Base-by-base conservation (phyloP, 2,113 vertebrate species). In the Meleagris gallopavo region DNA sequence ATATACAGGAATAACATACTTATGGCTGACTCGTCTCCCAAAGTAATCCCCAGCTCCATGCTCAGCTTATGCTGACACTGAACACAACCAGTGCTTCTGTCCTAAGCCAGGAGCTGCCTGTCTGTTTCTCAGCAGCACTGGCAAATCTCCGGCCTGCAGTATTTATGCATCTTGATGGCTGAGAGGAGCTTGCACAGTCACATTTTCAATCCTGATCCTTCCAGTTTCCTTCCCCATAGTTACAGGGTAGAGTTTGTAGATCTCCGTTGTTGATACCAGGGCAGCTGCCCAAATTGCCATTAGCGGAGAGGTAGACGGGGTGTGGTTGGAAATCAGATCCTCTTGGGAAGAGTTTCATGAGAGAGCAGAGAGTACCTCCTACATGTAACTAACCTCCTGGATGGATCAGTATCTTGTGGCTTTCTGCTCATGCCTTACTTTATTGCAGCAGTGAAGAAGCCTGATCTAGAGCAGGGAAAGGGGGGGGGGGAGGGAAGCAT, bases 271-370 rank as follows among this genome's bases (percentile, higher is more conserved):
- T 97, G 96, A 96, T 97, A 95, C 80, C 92, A 13, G 91, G 96
- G 96, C 96, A 97, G 94, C 94, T 95, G 93, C 96, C 94, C 96
- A 97, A 97, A 97, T 96, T 97, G 96, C 96, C 93, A 95, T 95
- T 78, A 96, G 95, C 94, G 9, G 93, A 45, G 92, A 95, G 95
- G 94, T 75, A 95, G 95, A 96, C 86, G 61, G 95, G 96, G 96
- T 95, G 96, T 94, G 96, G 96, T 6, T 95, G 94, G 96, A 97
- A 97, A 97, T 97, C 93, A 97, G 95, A 96, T 97, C 93, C 91
- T 97, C 95, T 96, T 95, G 95, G 96, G 93, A 97, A 97, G 95
- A 95, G 93, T 95, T 90, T 96, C 96, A 97, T 96, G 94, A 96
- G 96, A 95, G 95, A 96, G 95, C 54, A 46, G 85, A 91, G 93